Evolutionary conservation across 2,113 vertebrate species (phyloP).

Genomic region (Phalacrocorax aristotelis): DNA sequence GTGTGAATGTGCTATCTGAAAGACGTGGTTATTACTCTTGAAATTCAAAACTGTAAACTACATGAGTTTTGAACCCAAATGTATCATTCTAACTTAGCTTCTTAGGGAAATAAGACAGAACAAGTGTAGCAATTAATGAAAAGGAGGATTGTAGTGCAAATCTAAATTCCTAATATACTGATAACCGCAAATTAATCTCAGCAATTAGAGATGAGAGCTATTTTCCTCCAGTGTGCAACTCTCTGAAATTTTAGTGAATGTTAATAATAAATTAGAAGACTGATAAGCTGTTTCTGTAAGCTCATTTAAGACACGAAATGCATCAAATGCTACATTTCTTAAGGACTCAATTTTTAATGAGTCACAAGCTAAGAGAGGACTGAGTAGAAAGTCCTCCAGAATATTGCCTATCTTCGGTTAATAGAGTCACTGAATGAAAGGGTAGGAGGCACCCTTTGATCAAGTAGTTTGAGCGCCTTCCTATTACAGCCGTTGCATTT

Average conservation of each 20-base stretch:
- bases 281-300: neutral
- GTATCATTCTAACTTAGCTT: neutral
- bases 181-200: slow-evolving; percentile 5
- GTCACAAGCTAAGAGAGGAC: neutral
- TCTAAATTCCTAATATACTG: neutral
- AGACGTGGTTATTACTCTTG: neutral
- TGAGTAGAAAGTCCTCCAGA: neutral
- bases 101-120: neutral
- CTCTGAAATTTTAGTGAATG: neutral
- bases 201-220: neutral
- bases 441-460: neutral
- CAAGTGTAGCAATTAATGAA: neutral
- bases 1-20: neutral
- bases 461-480: neutral
- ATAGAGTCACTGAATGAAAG: neutral
- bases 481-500: neutral
- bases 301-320: neutral
- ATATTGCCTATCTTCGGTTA: neutral
- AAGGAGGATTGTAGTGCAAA: neutral
- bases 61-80: neutral
- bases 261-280: neutral
- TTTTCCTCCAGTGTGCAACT: neutral
- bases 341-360: neutral
- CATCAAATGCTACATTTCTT: neutral
- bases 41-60: neutral